Evolutionary conservation across 2,113 vertebrate genomes (phyloP).

Genomic region (Turnix velox): DNA sequence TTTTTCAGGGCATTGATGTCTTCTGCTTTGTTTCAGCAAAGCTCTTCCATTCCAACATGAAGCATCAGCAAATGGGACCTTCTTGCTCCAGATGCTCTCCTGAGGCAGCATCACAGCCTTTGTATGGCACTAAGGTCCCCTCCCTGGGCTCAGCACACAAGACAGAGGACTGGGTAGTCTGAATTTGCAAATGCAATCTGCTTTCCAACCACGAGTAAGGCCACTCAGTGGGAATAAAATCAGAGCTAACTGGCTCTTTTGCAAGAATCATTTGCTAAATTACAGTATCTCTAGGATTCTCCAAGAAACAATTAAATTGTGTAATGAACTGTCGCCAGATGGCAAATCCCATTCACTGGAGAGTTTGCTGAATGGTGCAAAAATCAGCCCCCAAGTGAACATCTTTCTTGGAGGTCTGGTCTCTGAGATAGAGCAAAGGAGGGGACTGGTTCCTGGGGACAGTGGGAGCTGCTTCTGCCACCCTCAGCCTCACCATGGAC

Average conservation of each 20-base stretch:
- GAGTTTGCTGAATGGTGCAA: not conserved
- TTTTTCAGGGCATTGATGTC: not conserved
- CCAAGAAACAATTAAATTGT: not conserved
- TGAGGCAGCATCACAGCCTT: fast-evolving
- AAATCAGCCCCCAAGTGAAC: fast-evolving
- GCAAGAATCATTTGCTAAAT: not conserved
- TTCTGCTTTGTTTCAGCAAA: not conserved
- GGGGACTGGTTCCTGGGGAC: not conserved
- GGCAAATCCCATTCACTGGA: not conserved
- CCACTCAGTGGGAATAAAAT: not conserved
- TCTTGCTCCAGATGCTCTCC: too few relatives aligned
- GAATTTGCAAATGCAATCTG: not conserved
- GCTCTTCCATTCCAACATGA: not conserved
- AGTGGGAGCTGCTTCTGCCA: not conserved
- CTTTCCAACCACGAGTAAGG: not conserved
- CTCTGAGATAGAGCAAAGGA: not conserved
- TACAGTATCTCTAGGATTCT: not conserved
- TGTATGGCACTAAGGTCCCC: not conserved
- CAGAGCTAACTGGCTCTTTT: not conserved
- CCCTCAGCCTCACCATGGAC: fast-evolving
- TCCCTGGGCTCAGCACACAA: fast-evolving
- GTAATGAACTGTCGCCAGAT: not conserved
- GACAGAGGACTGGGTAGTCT: not conserved
- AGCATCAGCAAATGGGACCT: not conserved
- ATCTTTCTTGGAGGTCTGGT: not conserved